Conservation (phyloP, 64 coral and sea anemone genomes). For the Anthopleura sola region DNA sequence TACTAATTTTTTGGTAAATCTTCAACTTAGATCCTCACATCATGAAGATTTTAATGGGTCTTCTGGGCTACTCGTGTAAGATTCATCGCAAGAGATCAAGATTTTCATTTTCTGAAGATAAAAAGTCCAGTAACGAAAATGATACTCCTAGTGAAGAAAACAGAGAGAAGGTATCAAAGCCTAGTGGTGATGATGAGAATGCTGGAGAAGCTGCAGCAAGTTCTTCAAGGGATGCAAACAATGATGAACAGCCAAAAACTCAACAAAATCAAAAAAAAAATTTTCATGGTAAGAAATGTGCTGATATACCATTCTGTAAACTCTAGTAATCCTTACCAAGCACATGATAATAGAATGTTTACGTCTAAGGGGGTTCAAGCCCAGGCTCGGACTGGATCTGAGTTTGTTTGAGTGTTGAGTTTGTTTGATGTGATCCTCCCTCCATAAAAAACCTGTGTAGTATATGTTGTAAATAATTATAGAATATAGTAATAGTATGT, state of each 20-base stretch:
- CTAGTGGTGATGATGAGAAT: neutral
- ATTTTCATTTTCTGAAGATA: slow-evolving; percentile 63
- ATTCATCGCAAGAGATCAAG: slow-evolving; percentile 77
- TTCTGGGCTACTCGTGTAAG: slow-evolving; percentile 83
- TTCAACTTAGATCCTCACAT: slow-evolving; percentile 67
- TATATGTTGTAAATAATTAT: too few relatives aligned
- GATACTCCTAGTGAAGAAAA: neutral
- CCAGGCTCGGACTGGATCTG: too few relatives aligned
- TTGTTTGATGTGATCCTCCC: too few relatives aligned
- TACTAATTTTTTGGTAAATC: neutral
- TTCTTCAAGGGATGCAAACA: neutral
- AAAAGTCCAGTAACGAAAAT: slow-evolving; percentile 26
- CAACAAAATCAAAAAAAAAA: neutral
- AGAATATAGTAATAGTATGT: too few relatives aligned
- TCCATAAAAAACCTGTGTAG: too few relatives aligned
- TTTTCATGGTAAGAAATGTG: neutral
- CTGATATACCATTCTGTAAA: too few relatives aligned
- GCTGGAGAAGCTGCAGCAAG: neutral
- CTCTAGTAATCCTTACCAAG: too few relatives aligned
- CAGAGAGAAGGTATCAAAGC: neutral
- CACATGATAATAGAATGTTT: too few relatives aligned
- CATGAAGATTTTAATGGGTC: slow-evolving; percentile 84
- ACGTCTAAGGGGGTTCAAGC: too few relatives aligned
- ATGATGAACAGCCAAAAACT: neutral
- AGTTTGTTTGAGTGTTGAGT: too few relatives aligned